phyloP scores from a whole-genome alignment of 2,113 vertebrate species.

The Mormyrus lacerda region DNA sequence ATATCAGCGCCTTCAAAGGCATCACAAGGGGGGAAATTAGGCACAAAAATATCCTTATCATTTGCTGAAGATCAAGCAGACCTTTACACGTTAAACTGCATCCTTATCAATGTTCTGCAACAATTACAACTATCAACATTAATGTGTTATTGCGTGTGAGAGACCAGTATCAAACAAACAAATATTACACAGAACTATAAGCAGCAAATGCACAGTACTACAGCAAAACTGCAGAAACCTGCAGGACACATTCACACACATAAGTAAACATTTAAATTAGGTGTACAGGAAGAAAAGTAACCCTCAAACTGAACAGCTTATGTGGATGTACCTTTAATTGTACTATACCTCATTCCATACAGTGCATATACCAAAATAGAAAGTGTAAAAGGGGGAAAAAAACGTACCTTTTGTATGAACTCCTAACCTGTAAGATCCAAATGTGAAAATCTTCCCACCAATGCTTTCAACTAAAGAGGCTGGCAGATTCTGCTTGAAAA shows the following conservation, averaged over 20 bases:
- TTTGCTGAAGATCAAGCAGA: neutral
- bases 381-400: neutral
- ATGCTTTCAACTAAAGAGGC: slow-evolving; percentile 75
- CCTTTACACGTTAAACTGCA: neutral
- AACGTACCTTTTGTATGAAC: slow-evolving; percentile 80
- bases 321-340: neutral
- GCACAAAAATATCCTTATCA: neutral
- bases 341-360: neutral
- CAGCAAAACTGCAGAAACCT: neutral
- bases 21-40: neutral
- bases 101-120: neutral
- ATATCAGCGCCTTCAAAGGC: slow-evolving; percentile 78
- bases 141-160: neutral
- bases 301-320: neutral
- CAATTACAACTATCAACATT: neutral
- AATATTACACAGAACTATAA: neutral
- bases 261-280: neutral
- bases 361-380: neutral
- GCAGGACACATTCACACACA: neutral
- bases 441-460: slow-evolving; percentile 85
- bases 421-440: slow-evolving; percentile 83
- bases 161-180: neutral
- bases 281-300: neutral
- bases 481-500: slow-evolving; percentile 70
- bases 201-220: neutral